phyloP scores from a whole-genome alignment of 2,113 vertebrate genomes.

The Odontesthes bonariensis region DNA sequence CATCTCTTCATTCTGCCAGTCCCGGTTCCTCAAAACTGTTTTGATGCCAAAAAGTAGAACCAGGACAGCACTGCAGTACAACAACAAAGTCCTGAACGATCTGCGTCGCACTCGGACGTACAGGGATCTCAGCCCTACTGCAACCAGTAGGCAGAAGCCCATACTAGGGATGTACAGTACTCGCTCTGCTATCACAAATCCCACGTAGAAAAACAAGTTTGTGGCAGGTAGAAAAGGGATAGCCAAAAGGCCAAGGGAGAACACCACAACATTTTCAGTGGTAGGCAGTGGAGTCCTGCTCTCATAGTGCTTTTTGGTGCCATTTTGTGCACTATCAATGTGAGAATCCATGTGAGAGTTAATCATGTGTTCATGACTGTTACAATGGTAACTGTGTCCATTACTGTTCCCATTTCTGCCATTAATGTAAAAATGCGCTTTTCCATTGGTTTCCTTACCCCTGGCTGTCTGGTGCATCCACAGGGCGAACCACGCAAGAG shows the following conservation, averaged over 20 bases:
- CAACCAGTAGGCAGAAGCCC: slow-evolving; percentile 97
- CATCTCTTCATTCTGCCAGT: slow-evolving; percentile 99
- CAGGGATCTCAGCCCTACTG: slow-evolving; percentile 91
- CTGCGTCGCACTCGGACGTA: slow-evolving; percentile 87
- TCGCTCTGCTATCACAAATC: slow-evolving; percentile 98
- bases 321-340: slow-evolving; percentile 86
- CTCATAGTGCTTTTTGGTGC: slow-evolving; percentile 84
- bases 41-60: slow-evolving; percentile 93
- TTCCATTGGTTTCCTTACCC: slow-evolving; percentile 87
- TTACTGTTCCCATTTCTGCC: slow-evolving; percentile 90
- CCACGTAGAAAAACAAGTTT: slow-evolving; percentile 99
- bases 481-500: slow-evolving; percentile 87
- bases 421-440: slow-evolving; percentile 84
- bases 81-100: slow-evolving; percentile 88
- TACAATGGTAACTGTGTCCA: slow-evolving; percentile 89
- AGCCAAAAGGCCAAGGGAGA: slow-evolving; percentile 92
- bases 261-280: slow-evolving; percentile 91
- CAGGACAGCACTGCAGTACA: slow-evolving; percentile 88
- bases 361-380: slow-evolving; percentile 84
- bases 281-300: slow-evolving; percentile 89
- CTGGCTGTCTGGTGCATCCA: slow-evolving; percentile 70
- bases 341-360: slow-evolving; percentile 80
- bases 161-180: slow-evolving; percentile 99
- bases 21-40: slow-evolving; percentile 93
- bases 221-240: slow-evolving; percentile 96